A percentile compares a stretch with the other conserved stretches of the same genome.
Evolutionary conservation across 2,113 vertebrate species (phyloP).

Genomic region (Colius striatus): DNA sequence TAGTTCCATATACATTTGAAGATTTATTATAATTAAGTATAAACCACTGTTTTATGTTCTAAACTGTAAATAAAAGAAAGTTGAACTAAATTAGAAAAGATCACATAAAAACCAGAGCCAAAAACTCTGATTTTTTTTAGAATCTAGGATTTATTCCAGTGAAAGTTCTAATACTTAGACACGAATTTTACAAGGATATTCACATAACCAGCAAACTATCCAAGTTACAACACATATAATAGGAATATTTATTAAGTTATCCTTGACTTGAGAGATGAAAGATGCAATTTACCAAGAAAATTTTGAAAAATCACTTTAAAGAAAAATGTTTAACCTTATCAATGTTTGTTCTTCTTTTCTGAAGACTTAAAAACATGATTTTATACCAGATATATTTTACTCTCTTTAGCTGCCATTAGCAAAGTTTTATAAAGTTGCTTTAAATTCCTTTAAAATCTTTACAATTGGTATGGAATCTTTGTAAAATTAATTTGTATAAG

Average conservation of each 20-base stretch:
- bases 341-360: neutral
- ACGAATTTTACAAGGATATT: neutral
- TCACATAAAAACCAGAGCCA: neutral
- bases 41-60: neutral
- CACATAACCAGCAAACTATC: neutral
- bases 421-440: neutral
- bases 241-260: neutral
- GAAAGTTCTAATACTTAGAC: neutral
- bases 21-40: neutral
- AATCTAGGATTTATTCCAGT: neutral
- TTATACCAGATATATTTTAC: neutral
- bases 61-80: constrained; percentile 13
- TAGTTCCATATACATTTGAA: neutral
- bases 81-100: constrained; percentile 1
- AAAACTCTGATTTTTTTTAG: neutral
- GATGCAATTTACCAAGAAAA: neutral
- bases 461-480: neutral
- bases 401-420: neutral
- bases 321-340: neutral
- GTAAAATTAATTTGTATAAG: neutral
- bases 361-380: neutral
- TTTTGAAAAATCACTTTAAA: neutral
- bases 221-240: neutral
- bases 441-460: neutral
- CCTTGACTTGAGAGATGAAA: neutral